A percentile compares a stretch with the other conserved stretches of the same genome.
Evolutionary conservation across 2,888 invertebrate genomes (phyloP).

Genomic region (Cloeon dipterum): DNA sequence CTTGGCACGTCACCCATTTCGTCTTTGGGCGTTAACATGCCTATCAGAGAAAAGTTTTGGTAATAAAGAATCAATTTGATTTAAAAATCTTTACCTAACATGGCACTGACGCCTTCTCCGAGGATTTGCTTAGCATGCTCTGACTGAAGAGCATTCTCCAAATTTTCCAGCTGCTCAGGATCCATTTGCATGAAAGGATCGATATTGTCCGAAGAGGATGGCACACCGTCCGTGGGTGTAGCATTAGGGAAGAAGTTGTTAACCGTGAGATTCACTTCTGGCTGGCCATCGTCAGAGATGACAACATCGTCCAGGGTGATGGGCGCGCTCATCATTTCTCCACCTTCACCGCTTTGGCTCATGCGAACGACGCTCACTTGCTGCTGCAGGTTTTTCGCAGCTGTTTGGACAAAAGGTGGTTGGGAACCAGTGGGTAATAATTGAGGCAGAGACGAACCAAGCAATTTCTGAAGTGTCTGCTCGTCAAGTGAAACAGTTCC

Average conservation of each 20-base stretch:
- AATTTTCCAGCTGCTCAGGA: conserved; percentile 23
- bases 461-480: conserved; percentile 49
- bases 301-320: conserved; percentile 6
- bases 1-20: too few relatives aligned
- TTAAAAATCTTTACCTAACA: conserved; percentile 21
- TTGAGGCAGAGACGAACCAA: conserved; percentile 34
- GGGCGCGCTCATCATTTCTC: conserved; percentile 1
- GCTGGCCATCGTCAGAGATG: conserved; percentile 22
- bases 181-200: conserved; percentile 25
- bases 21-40: conserved; percentile 23
- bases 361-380: conserved; percentile 12
- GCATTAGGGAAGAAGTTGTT: conserved; percentile 34
- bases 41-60: conserved; percentile 12
- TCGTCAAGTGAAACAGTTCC: conserved; percentile 63
- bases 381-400: conserved; percentile 11
- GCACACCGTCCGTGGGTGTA: background rate
- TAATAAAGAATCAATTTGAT: too few relatives aligned
- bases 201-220: conserved; percentile 5
- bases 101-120: conserved; percentile 22
- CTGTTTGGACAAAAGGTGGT: conserved; percentile 6
- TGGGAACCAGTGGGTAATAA: conserved; percentile 3
- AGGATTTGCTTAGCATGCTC: conserved; percentile 27
- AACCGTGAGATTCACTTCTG: conserved; percentile 36
- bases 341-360: conserved; percentile 16
- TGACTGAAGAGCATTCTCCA: conserved; percentile 25